Base-by-base conservation (phyloP, 2,888 invertebrate genomes). In the Drosophila formosana region DNA sequence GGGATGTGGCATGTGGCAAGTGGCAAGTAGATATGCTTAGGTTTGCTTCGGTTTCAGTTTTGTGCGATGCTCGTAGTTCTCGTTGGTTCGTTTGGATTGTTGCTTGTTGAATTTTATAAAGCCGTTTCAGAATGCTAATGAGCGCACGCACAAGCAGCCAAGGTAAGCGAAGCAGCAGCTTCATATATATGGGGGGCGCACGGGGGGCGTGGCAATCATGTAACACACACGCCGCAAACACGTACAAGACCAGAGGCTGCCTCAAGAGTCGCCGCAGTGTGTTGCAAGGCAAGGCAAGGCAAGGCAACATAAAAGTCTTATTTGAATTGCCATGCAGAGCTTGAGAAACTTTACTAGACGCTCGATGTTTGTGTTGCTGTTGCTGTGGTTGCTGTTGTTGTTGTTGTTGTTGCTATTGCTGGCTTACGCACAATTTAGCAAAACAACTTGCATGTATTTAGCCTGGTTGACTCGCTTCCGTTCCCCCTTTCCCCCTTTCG, bases 121-220 rank as follows among this genome's bases (percentile, higher is more conserved):
- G 85, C 89, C 89, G 87, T 82, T 84, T 83, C 78, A 81, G 89
- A 88, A 90, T 88, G 88, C 88, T 90, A 90, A 90, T 90, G 90
- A 88, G 87, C 88, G 82, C 89, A 83, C 83, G 83, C 83, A 83
- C 83, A 88, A 78, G 85, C 82, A 75, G 72, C 85, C 85, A 88
- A 84, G 79, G 82, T 75, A 75, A 75, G 73, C 73, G 56, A 75
- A 78, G 73, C 73, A 50, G 66, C 60, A 60, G 53, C 66, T n/a
- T n/a, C n/a, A n/a, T n/a, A n/a, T n/a, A n/a, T 18, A 28, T 7
- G 55, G 55, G 8, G 3, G 39, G 26, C 3, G 6, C 25, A 18
- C 11, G 32, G 28, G 49, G 49, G 58, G 65, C 68, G 77, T 82
- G 87, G 89, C 84, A 85, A 84, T 80, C 89, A 80, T 83, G 84